Conservation (phyloP, 2,888 invertebrate species). For the Luperina testacea region DNA sequence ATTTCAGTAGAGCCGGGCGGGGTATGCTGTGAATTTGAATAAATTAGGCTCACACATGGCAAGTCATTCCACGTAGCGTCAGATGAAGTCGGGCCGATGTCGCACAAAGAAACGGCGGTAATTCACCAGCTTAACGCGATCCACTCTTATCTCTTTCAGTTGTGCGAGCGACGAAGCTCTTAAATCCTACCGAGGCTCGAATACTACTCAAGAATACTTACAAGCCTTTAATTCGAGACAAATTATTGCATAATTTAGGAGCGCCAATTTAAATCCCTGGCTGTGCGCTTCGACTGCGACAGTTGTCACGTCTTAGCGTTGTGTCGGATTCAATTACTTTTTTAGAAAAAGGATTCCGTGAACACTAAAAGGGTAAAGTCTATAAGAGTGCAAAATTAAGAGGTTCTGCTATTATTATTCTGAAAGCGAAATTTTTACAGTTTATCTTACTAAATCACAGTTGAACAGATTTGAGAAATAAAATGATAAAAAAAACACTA, state of each 20-base stretch:
- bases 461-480: neutral
- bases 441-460: constrained; percentile 6
- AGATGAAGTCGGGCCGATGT: constrained; percentile 72
- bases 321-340: constrained; percentile 62
- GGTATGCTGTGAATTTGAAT: constrained; percentile 83
- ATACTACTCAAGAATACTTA: constrained; percentile 80
- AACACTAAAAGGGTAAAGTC: constrained; percentile 30
- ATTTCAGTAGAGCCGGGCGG: constrained; percentile 75
- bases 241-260: constrained; percentile 82
- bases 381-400: constrained; percentile 15
- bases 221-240: constrained; percentile 82
- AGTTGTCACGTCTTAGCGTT: constrained; percentile 63
- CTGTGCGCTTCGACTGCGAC: constrained; percentile 57
- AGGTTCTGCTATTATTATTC: constrained; percentile 32
- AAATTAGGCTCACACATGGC: constrained; percentile 77
- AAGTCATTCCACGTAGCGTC: constrained; percentile 71
- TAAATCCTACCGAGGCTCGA: constrained; percentile 82
- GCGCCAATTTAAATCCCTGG: constrained; percentile 64
- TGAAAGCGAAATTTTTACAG: constrained; percentile 4
- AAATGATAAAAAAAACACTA: neutral
- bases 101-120: constrained; percentile 80
- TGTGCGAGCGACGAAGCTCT: constrained; percentile 79
- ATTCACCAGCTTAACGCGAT: constrained; percentile 82
- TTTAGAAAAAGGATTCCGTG: constrained; percentile 43
- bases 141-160: constrained; percentile 82